These are phyloP conservation scores for Bombus cullumanus DNA, from an alignment of 1,140 invertebrate species.

Conservation along the genomic window DNA sequence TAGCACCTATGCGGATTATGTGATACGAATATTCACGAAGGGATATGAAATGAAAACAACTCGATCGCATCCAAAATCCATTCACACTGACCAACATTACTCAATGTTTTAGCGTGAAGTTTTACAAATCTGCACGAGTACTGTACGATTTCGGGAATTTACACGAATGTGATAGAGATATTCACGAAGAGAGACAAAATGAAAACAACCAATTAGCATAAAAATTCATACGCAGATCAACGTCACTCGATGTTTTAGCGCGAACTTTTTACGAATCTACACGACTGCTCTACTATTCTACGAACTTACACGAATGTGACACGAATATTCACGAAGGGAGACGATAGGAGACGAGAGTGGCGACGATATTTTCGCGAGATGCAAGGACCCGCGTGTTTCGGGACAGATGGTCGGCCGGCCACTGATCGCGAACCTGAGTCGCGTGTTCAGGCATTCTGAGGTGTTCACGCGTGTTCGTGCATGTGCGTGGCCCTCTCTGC, in stretches of 20 bases:
- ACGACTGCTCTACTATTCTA: neutral
- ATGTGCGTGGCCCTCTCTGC: conserved; percentile 32
- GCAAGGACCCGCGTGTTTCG: conserved; percentile 56
- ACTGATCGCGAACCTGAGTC: conserved; percentile 57
- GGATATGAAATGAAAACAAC: too few species aligned
- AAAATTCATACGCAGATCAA: neutral
- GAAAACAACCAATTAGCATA: neutral
- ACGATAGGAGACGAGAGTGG: neutral
- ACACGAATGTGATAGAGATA: neutral
- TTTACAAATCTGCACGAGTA: neutral
- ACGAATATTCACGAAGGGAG: neutral
- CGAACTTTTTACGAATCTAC: neutral
- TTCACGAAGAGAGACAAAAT: neutral
- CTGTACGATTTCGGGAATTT: neutral
- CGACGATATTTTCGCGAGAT: conserved; percentile 16
- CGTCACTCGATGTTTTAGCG: neutral
- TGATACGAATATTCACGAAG: too few species aligned
- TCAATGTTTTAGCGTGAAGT: neutral
- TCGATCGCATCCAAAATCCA: too few species aligned
- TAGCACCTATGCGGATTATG: too few species aligned
- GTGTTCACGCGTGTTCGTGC: conserved; percentile 41
- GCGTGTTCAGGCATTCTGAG: conserved; percentile 21
- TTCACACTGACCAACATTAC: neutral
- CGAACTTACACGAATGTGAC: neutral
- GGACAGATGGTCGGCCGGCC: conserved; percentile 61